Evolutionary conservation across 2,113 vertebrate genomes (phyloP).

Genomic region (Callionymus lyra): DNA sequence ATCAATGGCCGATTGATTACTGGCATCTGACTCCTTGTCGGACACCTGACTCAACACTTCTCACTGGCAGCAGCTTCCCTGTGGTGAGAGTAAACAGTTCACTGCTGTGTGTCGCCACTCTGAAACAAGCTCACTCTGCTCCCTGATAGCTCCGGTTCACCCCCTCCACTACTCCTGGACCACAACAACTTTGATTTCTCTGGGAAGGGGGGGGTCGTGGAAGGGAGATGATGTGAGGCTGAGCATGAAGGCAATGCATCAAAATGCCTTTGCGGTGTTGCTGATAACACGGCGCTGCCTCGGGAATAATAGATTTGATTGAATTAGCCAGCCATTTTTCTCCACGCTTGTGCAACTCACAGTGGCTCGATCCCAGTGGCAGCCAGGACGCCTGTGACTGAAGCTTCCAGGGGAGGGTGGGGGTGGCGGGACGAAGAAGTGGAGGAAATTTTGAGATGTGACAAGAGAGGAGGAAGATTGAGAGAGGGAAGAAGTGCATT

Average conservation of each 20-base stretch:
- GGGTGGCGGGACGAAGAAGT: not conserved
- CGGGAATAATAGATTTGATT: slow-evolving; percentile 60
- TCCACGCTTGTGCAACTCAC: slow-evolving; percentile 47
- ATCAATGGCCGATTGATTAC: too few relatives aligned
- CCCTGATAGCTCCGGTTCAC: slow-evolving; percentile 15
- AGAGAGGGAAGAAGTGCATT: slow-evolving; percentile 1
- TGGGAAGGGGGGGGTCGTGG: slow-evolving; percentile 18
- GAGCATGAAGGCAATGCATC: slow-evolving; percentile 59
- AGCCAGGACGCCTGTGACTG: slow-evolving; percentile 46
- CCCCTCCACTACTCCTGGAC: slow-evolving; percentile 12
- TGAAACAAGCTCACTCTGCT: slow-evolving; percentile 17
- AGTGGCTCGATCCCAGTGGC: slow-evolving; percentile 55
- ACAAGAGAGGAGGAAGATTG: slow-evolving; percentile 14
- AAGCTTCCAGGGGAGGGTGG: slow-evolving; percentile 20
- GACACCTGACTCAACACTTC: slow-evolving; percentile 18
- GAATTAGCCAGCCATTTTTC: slow-evolving; percentile 62
- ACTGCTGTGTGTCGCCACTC: not conserved
- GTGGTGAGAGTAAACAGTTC: slow-evolving; percentile 4
- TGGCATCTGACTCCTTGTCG: slow-evolving; percentile 6
- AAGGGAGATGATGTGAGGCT: slow-evolving; percentile 19
- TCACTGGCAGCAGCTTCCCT: slow-evolving; percentile 5
- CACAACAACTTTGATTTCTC: slow-evolving; percentile 45
- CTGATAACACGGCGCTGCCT: slow-evolving; percentile 55
- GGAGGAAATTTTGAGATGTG: slow-evolving; percentile 26
- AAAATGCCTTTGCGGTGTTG: slow-evolving; percentile 50